Percentiles rank a stretch among this genome's conserved stretches.
These are phyloP conservation scores for Phylloscopus collybita DNA, from an alignment of 2,797 vertebrate species.

Conservation along the genomic window DNA sequence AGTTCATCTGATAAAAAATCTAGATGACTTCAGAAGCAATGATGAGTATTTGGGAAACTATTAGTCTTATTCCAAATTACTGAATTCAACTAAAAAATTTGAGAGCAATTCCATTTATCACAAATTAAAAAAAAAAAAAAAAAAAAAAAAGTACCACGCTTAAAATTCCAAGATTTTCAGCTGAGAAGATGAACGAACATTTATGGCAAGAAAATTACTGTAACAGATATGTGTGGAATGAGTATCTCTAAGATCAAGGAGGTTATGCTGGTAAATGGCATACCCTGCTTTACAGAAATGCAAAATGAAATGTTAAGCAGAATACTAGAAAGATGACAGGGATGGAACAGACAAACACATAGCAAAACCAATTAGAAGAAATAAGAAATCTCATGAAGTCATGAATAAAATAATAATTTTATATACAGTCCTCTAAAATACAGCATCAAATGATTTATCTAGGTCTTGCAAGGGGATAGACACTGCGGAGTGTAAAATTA, in stretches of 20 bases:
- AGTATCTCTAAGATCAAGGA: neutral
- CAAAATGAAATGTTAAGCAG: neutral
- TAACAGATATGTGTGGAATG: neutral
- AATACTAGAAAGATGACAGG: neutral
- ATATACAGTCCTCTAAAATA: neutral
- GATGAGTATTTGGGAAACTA: conserved; percentile 28
- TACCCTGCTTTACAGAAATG: neutral
- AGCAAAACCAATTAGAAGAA: neutral
- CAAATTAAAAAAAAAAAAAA: neutral
- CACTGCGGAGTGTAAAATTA: neutral
- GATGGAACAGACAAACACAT: neutral
- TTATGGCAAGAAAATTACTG: neutral
- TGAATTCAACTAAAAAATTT: neutral
- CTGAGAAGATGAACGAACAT: neutral
- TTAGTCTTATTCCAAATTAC: conserved; percentile 35
- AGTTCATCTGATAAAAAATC: conserved; percentile 50
- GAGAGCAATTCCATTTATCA: neutral
- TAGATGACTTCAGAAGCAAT: conserved; percentile 29
- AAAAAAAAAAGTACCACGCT: neutral
- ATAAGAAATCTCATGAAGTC: neutral
- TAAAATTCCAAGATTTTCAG: neutral
- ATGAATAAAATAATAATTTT: neutral
- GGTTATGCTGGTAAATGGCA: neutral
- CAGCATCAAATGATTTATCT: neutral
- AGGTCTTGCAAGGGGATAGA: neutral